Evolutionary conservation across 2,888 invertebrate species (phyloP).

Genomic region (Pachycephus smyrnensis): DNA sequence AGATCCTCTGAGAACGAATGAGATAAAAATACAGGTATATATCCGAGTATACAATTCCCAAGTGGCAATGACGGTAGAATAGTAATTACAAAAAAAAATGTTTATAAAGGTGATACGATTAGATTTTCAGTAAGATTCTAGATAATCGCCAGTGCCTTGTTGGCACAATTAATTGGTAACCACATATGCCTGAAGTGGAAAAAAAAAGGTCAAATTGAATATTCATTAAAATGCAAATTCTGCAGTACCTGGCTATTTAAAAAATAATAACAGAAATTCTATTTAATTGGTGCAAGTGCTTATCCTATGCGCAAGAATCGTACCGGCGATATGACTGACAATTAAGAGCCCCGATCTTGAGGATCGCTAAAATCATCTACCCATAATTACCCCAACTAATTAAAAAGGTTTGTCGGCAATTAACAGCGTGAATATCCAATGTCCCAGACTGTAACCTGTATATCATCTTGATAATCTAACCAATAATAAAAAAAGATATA

Average conservation of each 20-base stretch:
- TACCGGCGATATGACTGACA: slow-evolving; percentile 40
- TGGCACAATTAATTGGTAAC: too few relatives aligned
- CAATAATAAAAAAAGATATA: too few relatives aligned
- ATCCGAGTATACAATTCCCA: slow-evolving; percentile 8
- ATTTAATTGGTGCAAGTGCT: slow-evolving; percentile 59
- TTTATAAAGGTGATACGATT: too few relatives aligned
- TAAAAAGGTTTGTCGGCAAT: slow-evolving; percentile 60
- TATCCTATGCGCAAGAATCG: not conserved
- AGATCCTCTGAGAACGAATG: slow-evolving; percentile 3
- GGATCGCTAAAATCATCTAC: slow-evolving; percentile 17
- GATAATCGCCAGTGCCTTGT: too few relatives aligned
- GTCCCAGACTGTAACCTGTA: not conserved
- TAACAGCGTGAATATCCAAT: slow-evolving; percentile 51
- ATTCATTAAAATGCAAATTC: slow-evolving; percentile 58
- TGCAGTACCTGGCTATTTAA: slow-evolving; percentile 42
- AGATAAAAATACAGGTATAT: slow-evolving; percentile 9
- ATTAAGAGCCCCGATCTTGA: slow-evolving; percentile 57
- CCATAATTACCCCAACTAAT: slow-evolving; percentile 58
- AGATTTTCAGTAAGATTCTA: too few relatives aligned
- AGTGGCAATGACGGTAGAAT: not conserved
- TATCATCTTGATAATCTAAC: too few relatives aligned
- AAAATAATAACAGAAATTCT: slow-evolving; percentile 61
- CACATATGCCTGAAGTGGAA: too few relatives aligned
- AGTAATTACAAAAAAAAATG: too few relatives aligned
- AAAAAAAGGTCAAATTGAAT: slow-evolving; percentile 38